A percentile compares a stretch with the other conserved stretches of the same genome.
Conservation (phyloP, 1,140 invertebrate species). For the Choristoneura fumiferana region DNA sequence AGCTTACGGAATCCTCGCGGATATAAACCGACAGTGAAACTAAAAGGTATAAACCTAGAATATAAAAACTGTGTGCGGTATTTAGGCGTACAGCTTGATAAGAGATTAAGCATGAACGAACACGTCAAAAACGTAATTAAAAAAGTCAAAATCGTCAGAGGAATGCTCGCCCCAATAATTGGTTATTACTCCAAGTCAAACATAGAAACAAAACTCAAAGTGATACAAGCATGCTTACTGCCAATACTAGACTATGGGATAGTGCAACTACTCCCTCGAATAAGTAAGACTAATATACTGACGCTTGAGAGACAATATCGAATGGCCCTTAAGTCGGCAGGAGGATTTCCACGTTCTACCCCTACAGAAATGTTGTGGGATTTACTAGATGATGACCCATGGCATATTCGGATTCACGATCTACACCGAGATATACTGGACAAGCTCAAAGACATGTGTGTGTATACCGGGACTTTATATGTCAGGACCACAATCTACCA, state of each 20-base stretch:
- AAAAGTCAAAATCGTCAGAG: neutral
- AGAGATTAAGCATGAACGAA: neutral
- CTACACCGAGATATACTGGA: slow-evolving; percentile 15
- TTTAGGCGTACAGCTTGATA: slow-evolving; percentile 10
- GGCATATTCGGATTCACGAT: slow-evolving; percentile 14
- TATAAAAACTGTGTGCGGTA: slow-evolving; percentile 17
- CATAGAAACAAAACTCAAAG: slow-evolving; percentile 3
- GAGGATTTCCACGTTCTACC: slow-evolving; percentile 6
- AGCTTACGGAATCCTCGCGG: no score
- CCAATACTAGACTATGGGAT: slow-evolving; percentile 22
- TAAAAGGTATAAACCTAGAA: slow-evolving; percentile 4
- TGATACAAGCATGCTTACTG: slow-evolving; percentile 21
- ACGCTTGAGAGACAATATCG: slow-evolving; percentile 21
- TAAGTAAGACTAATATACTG: slow-evolving; percentile 7
- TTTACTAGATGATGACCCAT: slow-evolving; percentile 12
- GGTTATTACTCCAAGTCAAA: slow-evolving; percentile 13
- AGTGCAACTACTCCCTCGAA: slow-evolving; percentile 21
- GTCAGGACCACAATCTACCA: slow-evolving; percentile 7
- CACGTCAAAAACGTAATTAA: neutral
- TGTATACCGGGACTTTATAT: slow-evolving; percentile 19
- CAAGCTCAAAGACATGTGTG: neutral
- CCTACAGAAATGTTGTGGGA: slow-evolving; percentile 21
- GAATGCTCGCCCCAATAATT: neutral
- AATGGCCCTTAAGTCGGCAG: slow-evolving; percentile 21
- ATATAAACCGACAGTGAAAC: slow-evolving; percentile 14